Percentiles rank a stretch among this genome's conserved stretches.
phyloP scores from a whole-genome alignment of 35 echinoderm and acorn worm species.

The Anneissia japonica region DNA sequence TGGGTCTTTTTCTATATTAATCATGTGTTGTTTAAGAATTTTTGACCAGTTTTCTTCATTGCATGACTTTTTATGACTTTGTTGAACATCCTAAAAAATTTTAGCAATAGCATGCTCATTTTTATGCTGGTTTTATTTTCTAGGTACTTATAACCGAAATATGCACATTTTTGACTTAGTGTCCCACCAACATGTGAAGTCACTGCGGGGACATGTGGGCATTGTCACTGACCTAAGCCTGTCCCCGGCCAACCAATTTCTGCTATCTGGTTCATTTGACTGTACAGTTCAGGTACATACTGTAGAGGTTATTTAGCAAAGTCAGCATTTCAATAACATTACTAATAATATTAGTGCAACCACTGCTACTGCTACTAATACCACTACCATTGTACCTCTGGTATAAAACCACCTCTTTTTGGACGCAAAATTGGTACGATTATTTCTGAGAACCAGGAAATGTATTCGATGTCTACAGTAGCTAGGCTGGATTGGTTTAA shows the following conservation, averaged over 20 bases:
- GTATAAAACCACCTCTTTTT: no score
- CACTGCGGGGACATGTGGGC: constrained; percentile 72
- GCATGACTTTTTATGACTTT: no score
- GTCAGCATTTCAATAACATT: neutral
- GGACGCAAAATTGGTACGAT: no score
- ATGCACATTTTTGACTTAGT: constrained; percentile 70
- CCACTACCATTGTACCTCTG: no score
- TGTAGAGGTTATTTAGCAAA: neutral
- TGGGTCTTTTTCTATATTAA: no score
- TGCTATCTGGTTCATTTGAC: constrained; percentile 74
- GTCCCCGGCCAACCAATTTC: constrained; percentile 65
- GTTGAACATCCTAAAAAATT: neutral
- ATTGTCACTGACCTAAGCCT: constrained; percentile 48
- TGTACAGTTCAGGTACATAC: constrained; percentile 70
- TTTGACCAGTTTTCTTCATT: no score
- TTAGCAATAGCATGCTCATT: neutral
- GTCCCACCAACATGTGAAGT: constrained; percentile 36
- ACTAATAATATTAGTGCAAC: no score
- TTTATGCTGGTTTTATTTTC: neutral
- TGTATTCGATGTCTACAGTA: no score
- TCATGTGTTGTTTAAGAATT: no score
- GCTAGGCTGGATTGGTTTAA: no score
- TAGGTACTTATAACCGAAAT: constrained; percentile 92
- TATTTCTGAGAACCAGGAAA: no score
- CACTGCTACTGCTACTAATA: no score